These are phyloP conservation scores for Neopipo cinnamomea DNA, from an alignment of 2,113 vertebrate species.

Conservation along the genomic window DNA sequence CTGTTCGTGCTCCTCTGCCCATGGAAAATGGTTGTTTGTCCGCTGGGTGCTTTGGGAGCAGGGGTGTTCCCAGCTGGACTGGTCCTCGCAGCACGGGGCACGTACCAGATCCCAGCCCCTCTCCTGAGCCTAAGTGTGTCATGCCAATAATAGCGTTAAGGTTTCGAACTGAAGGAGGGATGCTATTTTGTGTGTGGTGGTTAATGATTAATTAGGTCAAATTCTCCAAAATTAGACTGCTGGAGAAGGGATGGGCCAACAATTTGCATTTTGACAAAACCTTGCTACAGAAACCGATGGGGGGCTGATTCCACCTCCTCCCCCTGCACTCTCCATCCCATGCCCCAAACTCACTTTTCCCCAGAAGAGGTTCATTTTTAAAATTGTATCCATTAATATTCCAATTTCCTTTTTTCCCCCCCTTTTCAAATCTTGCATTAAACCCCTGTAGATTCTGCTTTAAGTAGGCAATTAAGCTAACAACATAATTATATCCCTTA, in stretches of 20 bases:
- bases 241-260: not conserved
- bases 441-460: conserved; percentile 80
- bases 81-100: fast-evolving
- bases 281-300: not conserved
- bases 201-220: conserved; percentile 77
- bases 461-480: conserved; percentile 82
- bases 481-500: conserved; percentile 82
- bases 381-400: conserved; percentile 63
- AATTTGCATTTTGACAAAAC: not conserved
- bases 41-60: not conserved
- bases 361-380: conserved; percentile 55
- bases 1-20: not conserved
- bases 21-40: not conserved
- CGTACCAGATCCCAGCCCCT: not conserved
- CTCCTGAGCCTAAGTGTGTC: conserved; percentile 54
- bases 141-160: conserved; percentile 41
- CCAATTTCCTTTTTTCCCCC: conserved; percentile 21
- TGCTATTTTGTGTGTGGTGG: not conserved
- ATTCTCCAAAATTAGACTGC: conserved; percentile 68
- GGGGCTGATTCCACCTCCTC: not conserved
- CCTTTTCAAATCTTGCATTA: conserved; percentile 71
- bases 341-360: conserved; percentile 20
- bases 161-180: conserved; percentile 27
- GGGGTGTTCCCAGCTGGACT: not conserved
- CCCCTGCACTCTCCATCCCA: fast-evolving